These are phyloP conservation scores for Trichonephila clavipes DNA, from an alignment of 1,140 invertebrate genomes.

Conservation along the genomic window DNA sequence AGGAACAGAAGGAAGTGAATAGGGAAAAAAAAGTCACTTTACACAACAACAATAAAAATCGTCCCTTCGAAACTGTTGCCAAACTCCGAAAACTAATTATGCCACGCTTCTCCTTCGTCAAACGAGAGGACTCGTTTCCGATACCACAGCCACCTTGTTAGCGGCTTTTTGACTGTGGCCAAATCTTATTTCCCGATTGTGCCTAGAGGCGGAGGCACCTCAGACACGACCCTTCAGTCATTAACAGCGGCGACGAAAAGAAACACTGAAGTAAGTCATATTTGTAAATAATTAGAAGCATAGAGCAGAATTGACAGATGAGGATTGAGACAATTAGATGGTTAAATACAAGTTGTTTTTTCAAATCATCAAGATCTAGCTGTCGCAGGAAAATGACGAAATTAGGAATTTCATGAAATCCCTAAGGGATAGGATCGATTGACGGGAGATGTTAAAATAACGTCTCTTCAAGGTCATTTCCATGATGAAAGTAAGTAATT, in stretches of 20 bases:
- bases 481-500: too few relatives aligned
- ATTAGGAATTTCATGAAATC: too few relatives aligned
- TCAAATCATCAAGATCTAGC: too few relatives aligned
- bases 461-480: too few relatives aligned
- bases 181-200: slow-evolving; percentile 33
- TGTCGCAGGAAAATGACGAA: too few relatives aligned
- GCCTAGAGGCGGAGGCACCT: slow-evolving; percentile 16
- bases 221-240: slow-evolving; percentile 42
- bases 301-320: neutral
- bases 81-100: slow-evolving; percentile 67
- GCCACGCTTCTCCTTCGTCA: slow-evolving; percentile 61
- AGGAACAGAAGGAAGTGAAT: slow-evolving; percentile 26
- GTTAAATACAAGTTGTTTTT: too few relatives aligned
- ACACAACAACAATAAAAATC: slow-evolving; percentile 28
- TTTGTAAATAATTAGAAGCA: slow-evolving; percentile 6
- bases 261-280: neutral
- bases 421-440: too few relatives aligned
- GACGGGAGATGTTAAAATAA: too few relatives aligned
- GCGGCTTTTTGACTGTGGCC: slow-evolving; percentile 38
- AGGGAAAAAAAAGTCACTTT: slow-evolving; percentile 21
- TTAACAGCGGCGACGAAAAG: neutral
- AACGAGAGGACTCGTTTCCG: slow-evolving; percentile 36
- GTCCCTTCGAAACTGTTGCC: slow-evolving; percentile 57
- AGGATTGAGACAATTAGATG: neutral
- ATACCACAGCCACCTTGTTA: slow-evolving; percentile 61